Evolutionary conservation across 2,113 vertebrate genomes (phyloP).

Genomic region (Myotis yumanensis): DNA sequence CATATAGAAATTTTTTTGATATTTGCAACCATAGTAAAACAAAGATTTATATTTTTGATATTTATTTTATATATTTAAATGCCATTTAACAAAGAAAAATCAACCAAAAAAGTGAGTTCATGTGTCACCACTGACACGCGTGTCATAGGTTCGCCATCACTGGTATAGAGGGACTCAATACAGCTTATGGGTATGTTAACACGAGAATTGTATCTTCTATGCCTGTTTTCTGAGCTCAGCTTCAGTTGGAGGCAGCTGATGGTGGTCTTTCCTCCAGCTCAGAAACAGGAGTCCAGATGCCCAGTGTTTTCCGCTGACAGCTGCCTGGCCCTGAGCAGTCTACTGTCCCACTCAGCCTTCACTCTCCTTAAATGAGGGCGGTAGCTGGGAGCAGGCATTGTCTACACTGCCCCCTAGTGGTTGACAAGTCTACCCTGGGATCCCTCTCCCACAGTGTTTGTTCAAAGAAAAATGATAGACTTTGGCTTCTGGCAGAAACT

Average conservation of each 20-base stretch:
- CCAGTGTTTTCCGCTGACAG: neutral
- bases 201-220: neutral
- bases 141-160: no score
- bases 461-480: no score
- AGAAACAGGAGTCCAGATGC: neutral
- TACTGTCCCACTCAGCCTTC: accelerated
- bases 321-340: accelerated
- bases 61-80: no score
- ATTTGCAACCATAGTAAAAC: no score
- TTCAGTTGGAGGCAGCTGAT: neutral
- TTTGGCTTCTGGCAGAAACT: neutral
- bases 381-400: no score
- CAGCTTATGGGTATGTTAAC: neutral
- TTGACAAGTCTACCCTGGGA: neutral
- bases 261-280: neutral
- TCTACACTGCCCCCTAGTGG: neutral
- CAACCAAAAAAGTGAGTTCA: no score
- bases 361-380: neutral
- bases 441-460: neutral
- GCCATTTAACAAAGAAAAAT: no score
- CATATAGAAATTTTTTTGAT: no score
- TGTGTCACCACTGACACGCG: no score
- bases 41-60: no score
- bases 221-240: neutral
- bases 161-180: neutral